Evolutionary conservation across 2,113 vertebrate species (phyloP).

Genomic region (Barbus barbus): DNA sequence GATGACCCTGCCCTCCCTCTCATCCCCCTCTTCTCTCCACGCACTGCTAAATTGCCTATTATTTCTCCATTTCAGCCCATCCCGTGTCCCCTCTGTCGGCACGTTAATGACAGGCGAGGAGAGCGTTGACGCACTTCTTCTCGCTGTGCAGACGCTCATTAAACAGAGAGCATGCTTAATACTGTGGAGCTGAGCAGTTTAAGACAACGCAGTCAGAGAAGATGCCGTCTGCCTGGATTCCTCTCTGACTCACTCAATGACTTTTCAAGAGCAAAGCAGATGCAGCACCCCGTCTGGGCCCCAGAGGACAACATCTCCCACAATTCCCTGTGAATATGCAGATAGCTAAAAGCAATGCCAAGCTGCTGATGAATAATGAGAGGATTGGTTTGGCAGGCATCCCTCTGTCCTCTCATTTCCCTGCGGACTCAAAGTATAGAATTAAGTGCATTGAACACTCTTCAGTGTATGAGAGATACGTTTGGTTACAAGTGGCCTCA

Average conservation of each 20-base stretch:
- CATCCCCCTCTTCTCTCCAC: slow-evolving; percentile 27
- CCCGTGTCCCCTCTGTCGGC: slow-evolving; percentile 20
- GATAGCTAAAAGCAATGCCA: slow-evolving; percentile 15
- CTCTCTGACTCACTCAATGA: not conserved
- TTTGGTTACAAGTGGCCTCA: not conserved
- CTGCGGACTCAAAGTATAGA: not conserved
- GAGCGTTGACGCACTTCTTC: slow-evolving; percentile 7
- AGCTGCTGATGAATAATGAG: slow-evolving; percentile 38
- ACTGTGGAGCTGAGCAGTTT: slow-evolving; percentile 19
- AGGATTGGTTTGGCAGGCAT: not conserved
- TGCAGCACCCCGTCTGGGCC: not conserved
- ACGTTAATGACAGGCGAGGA: slow-evolving; percentile 51
- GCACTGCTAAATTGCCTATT: slow-evolving; percentile 63
- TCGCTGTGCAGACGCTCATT: slow-evolving; percentile 52
- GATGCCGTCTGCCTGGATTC: not conserved
- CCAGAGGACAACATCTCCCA: slow-evolving; percentile 41
- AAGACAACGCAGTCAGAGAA: slow-evolving; percentile 18
- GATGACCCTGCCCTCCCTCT: slow-evolving; percentile 51
- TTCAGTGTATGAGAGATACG: not conserved
- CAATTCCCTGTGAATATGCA: slow-evolving; percentile 33
- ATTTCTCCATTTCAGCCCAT: slow-evolving; percentile 53
- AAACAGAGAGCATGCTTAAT: slow-evolving; percentile 44
- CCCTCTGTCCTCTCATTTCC: not conserved
- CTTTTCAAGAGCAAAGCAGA: slow-evolving; percentile 46
- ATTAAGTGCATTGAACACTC: not conserved